Percentiles rank a stretch among this genome's conserved stretches.
Conservation (phyloP, 2,888 invertebrate genomes). For the Leucoptera coffeella region DNA sequence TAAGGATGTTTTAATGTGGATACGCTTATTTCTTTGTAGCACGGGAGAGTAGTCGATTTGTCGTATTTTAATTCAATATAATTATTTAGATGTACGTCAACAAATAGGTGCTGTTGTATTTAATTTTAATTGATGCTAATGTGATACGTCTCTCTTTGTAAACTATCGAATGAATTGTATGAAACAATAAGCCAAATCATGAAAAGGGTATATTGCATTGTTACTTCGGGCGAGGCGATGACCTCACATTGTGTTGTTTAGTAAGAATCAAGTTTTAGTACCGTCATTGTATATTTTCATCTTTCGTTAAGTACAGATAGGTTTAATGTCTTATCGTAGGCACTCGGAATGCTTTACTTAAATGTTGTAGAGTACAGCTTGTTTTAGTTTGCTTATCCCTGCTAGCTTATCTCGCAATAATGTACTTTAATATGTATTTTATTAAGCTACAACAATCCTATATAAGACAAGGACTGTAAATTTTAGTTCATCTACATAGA, state of each 20-base stretch:
- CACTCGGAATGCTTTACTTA: not conserved
- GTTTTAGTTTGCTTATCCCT: not conserved
- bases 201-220: conserved; percentile 45
- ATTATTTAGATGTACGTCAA: conserved; percentile 20
- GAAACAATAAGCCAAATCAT: conserved; percentile 44
- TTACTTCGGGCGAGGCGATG: conserved; percentile 45
- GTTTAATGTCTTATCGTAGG: conserved; percentile 40
- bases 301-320: conserved; percentile 43
- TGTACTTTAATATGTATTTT: not conserved
- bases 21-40: too few relatives aligned
- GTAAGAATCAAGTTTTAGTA: conserved; percentile 41
- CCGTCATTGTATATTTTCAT: conserved; percentile 33
- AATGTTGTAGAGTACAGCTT: too few relatives aligned
- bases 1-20: too few relatives aligned
- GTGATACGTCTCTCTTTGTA: conserved; percentile 32
- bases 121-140: conserved; percentile 37
- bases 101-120: conserved; percentile 45
- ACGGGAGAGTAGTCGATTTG: too few relatives aligned
- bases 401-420: not conserved
- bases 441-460: too few relatives aligned
- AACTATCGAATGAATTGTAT: conserved; percentile 30
- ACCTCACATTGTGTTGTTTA: too few relatives aligned
- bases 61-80: too few relatives aligned
- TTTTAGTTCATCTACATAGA: too few relatives aligned
- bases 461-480: too few relatives aligned